phyloP scores from a whole-genome alignment of 1,140 invertebrate species.

The Gryllus bimaculatus region DNA sequence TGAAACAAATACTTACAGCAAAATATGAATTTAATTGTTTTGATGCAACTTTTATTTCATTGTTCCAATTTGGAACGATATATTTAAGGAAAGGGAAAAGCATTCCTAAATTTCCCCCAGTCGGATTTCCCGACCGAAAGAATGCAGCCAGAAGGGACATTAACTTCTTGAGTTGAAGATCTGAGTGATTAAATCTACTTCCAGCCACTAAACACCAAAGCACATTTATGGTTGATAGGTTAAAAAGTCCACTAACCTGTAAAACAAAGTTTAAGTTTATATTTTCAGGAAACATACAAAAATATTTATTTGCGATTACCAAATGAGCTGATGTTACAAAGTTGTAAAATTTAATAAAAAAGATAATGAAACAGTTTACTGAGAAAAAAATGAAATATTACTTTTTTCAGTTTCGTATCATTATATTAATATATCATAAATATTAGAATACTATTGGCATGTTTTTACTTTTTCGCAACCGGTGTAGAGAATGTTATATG shows the following conservation, averaged over 20 bases:
- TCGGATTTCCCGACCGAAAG: conserved; percentile 7
- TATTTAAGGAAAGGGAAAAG: neutral
- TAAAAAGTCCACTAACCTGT: conserved; percentile 14
- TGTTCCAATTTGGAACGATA: neutral
- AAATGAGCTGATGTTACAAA: too few relatives aligned
- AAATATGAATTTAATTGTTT: neutral
- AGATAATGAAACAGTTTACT: too few relatives aligned
- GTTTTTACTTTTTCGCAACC: too few relatives aligned
- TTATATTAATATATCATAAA: too few relatives aligned
- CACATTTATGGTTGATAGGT: conserved; percentile 24
- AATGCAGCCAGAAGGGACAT: conserved; percentile 14
- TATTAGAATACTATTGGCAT: too few relatives aligned
- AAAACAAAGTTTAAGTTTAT: neutral
- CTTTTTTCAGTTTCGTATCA: too few relatives aligned
- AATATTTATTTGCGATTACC: too few relatives aligned
- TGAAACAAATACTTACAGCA: neutral
- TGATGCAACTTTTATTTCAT: neutral
- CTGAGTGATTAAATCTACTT: conserved; percentile 9
- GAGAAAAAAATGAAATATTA: too few relatives aligned
- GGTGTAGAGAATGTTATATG: too few relatives aligned
- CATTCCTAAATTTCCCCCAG: conserved; percentile 2
- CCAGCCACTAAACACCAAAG: conserved; percentile 27
- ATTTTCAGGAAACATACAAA: too few relatives aligned
- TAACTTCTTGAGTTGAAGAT: conserved; percentile 11
- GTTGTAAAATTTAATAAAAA: too few relatives aligned